Base-by-base conservation (phyloP, 2,113 vertebrate genomes). In the Cromileptes altivelis region DNA sequence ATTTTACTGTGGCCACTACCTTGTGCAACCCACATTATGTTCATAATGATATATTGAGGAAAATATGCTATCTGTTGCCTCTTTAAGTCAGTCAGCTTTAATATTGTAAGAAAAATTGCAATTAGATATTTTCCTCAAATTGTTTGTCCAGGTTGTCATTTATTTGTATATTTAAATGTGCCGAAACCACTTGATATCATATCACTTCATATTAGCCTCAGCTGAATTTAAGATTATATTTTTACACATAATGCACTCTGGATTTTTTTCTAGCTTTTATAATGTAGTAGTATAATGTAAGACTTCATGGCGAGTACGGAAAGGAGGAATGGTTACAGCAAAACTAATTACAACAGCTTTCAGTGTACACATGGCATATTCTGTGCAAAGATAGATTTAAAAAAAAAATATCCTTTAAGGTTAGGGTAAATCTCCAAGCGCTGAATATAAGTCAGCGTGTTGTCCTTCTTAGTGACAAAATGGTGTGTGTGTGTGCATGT, bases 391-490 rank as follows among this genome's bases (percentile, higher is more conserved):
- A 17, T 23, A 63, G 1, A 4, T 10, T 23, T 45, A 18, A 61
- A 61, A 33, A 37, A 37, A 21, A 23, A 14, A n/a, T 23, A 15
- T 64, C n/a, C 23, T 25, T 49, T 27, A 49, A 68, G 15, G 8
- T 4, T 18, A 27, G 7, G 45, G 23, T 50, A 65, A 45, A 65
- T 47, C 23, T 72, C 17, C 40, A 42, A 79, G 45, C 33, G 50
- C 6, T 68, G 37, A 80, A 80, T 80, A n/a, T 5, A 80, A 73
- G 47, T 80, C n/a, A 53, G 19, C 25, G 58, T 50, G 55, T 50
- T 63, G 37, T 73, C 42, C 62, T 77, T 64, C 6, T 78, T 63
- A 67, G 49, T 60, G 70, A 78, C 68, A 69, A 65, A 62, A 69
- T 13, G 7, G 25, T 30, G 23, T 67, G 33, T 37, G 33, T 30